Base-by-base conservation (phyloP, 1,140 invertebrate species). In the Tribolium madens region DNA sequence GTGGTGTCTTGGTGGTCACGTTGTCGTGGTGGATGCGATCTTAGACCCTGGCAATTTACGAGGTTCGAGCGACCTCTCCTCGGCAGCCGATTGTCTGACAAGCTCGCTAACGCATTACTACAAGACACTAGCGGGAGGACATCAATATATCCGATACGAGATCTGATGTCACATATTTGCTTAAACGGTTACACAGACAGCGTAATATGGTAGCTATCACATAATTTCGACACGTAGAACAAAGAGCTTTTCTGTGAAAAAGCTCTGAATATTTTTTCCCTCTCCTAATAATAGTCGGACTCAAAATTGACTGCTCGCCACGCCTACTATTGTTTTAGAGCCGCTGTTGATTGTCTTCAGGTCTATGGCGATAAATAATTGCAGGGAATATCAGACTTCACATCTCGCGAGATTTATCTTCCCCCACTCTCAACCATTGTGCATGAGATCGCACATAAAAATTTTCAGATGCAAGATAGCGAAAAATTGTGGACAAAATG, bases 321-420 rank as follows among this genome's bases (percentile, higher is more conserved):
- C 81, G 76, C 81, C 81, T 75, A 81, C 81, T 81, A 82, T 82
- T 82, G 81, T 82, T 82, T 82, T 82, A 81, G 77, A 79, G 74
- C 76, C 78, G 76, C 81, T 77, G 81, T 81, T 79, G 81, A 82
- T 82, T 82, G 81, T 82, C 77, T 82, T 81, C 81, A 60, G 78
- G 81, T 80, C 79, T 78, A 75, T 76, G 75, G 77, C 80, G 80
- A 80, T 82, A 81, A 80, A 82, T 82, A 82, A 82, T 82, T 81
- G 80, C 76, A 80, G 78, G 73, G 78, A 76, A 79, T 82, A 82
- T 81, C 79, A 73, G 78, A 79, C 76, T 79, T 79, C 72, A 76
- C 76, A 80, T 82, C 81, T 81, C 76, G 57, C 46, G 77, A 82
- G 81, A 82, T 82, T 82, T 82, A 82, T 82, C 78, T 81, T 72